A percentile compares a stretch with the other conserved stretches of the same genome.
These are phyloP conservation scores for Reticulitermes speratus DNA, from an alignment of 1,140 invertebrate genomes.

Conservation along the genomic window DNA sequence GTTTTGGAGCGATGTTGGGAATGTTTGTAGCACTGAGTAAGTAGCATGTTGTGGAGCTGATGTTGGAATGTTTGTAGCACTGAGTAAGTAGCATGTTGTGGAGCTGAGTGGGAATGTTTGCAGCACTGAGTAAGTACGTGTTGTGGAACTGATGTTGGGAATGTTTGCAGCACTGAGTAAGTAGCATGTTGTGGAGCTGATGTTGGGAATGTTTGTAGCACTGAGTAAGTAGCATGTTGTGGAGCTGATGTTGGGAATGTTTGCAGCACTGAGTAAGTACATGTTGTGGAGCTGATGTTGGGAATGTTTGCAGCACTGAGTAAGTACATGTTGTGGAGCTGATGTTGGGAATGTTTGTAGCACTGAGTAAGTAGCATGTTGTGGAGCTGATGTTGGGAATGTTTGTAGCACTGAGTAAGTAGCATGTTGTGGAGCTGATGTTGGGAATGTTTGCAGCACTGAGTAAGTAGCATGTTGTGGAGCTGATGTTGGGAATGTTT, in stretches of 20 bases:
- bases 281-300: constrained; percentile 85
- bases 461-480: no score
- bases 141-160: constrained; percentile 88
- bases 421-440: constrained; percentile 88
- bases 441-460: constrained; percentile 88
- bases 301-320: constrained; percentile 88
- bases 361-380: no score
- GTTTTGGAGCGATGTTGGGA: constrained; percentile 84
- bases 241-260: constrained; percentile 87
- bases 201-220: constrained; percentile 89
- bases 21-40: constrained; percentile 86
- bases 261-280: constrained; percentile 87
- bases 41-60: no score
- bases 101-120: constrained; percentile 91
- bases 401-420: constrained; percentile 82
- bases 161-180: constrained; percentile 86
- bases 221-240: no score
- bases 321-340: no score
- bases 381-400: constrained; percentile 90
- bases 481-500: constrained; percentile 90
- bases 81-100: no score
- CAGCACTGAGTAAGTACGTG: no score
- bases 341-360: constrained; percentile 89
- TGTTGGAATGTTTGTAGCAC: constrained; percentile 86
- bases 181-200: no score